phyloP scores from a whole-genome alignment of 2,888 invertebrate species.

The Timema cristinae region DNA sequence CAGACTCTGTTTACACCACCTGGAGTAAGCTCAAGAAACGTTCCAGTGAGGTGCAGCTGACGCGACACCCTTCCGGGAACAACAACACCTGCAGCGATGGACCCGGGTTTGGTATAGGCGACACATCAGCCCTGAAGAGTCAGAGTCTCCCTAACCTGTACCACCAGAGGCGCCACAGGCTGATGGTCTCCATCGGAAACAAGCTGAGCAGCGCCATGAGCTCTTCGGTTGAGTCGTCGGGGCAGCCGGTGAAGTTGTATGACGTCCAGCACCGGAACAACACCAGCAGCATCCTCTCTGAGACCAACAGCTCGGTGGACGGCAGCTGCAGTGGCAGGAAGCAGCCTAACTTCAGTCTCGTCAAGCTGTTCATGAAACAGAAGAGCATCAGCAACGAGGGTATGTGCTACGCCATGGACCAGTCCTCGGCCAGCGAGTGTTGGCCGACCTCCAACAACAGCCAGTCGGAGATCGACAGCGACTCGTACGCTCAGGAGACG shows the following conservation, averaged over 20 bases:
- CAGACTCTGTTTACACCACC: slow-evolving; percentile 83
- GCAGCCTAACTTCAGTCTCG: slow-evolving; percentile 49
- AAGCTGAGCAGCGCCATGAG: slow-evolving; percentile 24
- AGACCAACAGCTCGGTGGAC: slow-evolving; percentile 31
- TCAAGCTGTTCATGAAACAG: slow-evolving; percentile 85
- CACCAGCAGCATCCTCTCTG: slow-evolving; percentile 23
- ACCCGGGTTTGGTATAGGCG: slow-evolving; percentile 16
- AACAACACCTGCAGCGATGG: slow-evolving; percentile 54
- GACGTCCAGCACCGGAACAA: slow-evolving; percentile 40
- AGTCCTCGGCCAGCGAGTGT: slow-evolving; percentile 67
- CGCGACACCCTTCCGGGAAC: slow-evolving; percentile 72
- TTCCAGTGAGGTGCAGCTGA: slow-evolving; percentile 57
- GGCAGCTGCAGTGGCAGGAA: slow-evolving; percentile 38
- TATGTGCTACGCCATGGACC: slow-evolving; percentile 66
- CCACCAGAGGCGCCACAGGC: slow-evolving; percentile 13
- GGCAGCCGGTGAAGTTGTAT: slow-evolving; percentile 35
- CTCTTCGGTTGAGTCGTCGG: slow-evolving; percentile 26
- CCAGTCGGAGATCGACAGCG: slow-evolving; percentile 35
- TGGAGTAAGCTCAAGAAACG: slow-evolving; percentile 82
- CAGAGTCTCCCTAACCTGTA: slow-evolving; percentile 75
- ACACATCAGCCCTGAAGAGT: slow-evolving; percentile 52
- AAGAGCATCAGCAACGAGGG: slow-evolving; percentile 78
- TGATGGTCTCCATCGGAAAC: slow-evolving; percentile 20
- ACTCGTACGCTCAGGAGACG: slow-evolving; percentile 32
- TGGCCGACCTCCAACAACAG: slow-evolving; percentile 55